phyloP scores from a whole-genome alignment of 2,888 invertebrate genomes.

The Sisyra terminalis region DNA sequence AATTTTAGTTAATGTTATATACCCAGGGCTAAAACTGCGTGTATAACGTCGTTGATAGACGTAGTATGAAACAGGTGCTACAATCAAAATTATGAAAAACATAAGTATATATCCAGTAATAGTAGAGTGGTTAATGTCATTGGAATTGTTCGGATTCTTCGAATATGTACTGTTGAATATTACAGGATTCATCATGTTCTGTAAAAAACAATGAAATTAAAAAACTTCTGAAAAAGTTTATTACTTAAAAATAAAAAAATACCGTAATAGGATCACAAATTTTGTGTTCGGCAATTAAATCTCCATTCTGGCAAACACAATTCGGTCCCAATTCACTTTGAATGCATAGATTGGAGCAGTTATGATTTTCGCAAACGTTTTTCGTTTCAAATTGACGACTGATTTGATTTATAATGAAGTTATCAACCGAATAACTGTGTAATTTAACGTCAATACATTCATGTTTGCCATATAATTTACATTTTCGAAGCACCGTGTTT shows the following conservation, averaged over 20 bases:
- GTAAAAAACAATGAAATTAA: background rate
- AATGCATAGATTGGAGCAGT: constrained; percentile 46
- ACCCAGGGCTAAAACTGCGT: constrained; percentile 2
- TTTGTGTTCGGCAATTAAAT: constrained; percentile 21
- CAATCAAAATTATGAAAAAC: background rate
- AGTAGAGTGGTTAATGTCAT: background rate
- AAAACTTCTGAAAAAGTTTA: background rate
- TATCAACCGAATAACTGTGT: constrained; percentile 27
- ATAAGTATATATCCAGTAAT: background rate
- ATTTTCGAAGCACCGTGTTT: constrained; percentile 38
- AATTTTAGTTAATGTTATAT: background rate
- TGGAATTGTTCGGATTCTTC: background rate
- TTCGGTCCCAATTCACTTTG: constrained; percentile 28
- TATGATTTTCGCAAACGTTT: constrained; percentile 33
- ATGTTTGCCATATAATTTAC: constrained; percentile 34
- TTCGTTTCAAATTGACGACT: constrained; percentile 30
- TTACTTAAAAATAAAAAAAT: background rate
- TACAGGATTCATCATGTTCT: background rate
- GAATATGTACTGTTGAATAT: background rate
- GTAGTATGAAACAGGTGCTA: background rate
- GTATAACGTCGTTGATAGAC: background rate
- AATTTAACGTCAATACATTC: constrained; percentile 30
- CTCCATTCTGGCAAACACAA: constrained; percentile 40
- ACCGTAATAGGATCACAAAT: constrained; percentile 19
- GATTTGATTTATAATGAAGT: constrained; percentile 34